phyloP scores from a whole-genome alignment of 2,888 invertebrate species.

The Sphaerophoria rueppellii region DNA sequence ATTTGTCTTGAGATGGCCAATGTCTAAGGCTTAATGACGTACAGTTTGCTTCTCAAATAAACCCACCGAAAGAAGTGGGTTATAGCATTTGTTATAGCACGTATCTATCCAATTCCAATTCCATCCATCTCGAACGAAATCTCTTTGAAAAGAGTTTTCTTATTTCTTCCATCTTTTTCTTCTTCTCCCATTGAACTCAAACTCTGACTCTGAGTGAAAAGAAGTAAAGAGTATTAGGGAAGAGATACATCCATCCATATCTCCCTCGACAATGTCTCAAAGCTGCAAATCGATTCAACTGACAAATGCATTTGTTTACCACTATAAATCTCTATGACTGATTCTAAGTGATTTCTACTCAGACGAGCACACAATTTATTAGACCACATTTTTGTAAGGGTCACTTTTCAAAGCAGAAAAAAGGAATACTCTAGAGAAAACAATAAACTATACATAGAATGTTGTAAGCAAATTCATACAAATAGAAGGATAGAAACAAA shows the following conservation, averaged over 20 bases:
- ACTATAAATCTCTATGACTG: conserved; percentile 56
- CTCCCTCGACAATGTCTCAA: not conserved
- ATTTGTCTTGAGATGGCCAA: too few species aligned
- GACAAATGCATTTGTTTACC: conserved; percentile 70
- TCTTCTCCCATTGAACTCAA: too few species aligned
- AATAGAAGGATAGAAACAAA: not conserved
- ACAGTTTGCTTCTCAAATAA: too few species aligned
- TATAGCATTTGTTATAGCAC: too few species aligned
- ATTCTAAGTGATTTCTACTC: conserved; percentile 60
- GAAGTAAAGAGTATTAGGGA: too few species aligned
- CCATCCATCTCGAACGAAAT: conserved; percentile 29
- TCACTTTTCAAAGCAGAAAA: conserved; percentile 46
- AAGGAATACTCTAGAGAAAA: conserved; percentile 34
- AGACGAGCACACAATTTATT: too few species aligned
- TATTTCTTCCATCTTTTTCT: not conserved
- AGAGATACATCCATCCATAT: too few species aligned
- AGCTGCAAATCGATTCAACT: conserved; percentile 53
- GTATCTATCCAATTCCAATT: too few species aligned
- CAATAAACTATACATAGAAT: not conserved
- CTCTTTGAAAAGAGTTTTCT: conserved; percentile 33
- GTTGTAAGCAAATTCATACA: not conserved
- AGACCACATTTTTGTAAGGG: conserved; percentile 59
- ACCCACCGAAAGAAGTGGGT: too few species aligned
- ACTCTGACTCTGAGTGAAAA: too few species aligned
- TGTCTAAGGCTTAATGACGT: too few species aligned